These are phyloP conservation scores for Molossus alvarezi DNA, from an alignment of 2,797 vertebrate species.

Conservation along the genomic window DNA sequence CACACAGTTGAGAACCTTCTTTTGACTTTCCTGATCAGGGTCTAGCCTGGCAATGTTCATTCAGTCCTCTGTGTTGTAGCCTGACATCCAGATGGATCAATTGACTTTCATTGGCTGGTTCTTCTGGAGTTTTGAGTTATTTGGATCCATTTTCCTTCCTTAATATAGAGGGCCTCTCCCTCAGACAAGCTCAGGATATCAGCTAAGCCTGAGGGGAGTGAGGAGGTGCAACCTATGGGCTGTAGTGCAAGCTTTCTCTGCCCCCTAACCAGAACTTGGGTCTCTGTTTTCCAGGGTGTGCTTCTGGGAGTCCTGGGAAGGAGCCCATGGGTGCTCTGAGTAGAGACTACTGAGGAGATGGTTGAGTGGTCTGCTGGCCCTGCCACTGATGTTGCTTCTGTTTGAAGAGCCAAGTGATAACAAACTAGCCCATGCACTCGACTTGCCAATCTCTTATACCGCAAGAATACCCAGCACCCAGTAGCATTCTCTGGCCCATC, in stretches of 20 bases:
- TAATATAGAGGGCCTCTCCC: neutral
- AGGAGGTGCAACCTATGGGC: neutral
- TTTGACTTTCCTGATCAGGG: conserved; percentile 25
- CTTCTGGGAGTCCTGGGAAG: neutral
- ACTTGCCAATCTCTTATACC: neutral
- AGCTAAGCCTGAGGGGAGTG: neutral
- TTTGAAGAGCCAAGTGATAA: neutral
- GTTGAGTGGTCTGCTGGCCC: neutral
- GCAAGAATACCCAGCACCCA: neutral
- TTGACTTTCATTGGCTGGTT: conserved; percentile 11
- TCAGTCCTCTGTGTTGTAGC: neutral
- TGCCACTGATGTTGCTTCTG: neutral
- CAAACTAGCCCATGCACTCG: neutral
- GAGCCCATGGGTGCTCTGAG: neutral
- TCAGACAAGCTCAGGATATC: neutral
- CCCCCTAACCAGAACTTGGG: neutral
- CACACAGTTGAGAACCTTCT: neutral
- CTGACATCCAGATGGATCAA: neutral
- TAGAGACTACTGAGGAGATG: neutral
- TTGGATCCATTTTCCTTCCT: neutral
- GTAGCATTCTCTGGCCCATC: neutral
- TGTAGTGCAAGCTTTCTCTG: neutral
- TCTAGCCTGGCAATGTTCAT: neutral
- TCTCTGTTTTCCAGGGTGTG: conserved; percentile 20
- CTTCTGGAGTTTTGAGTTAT: conserved; percentile 26